These are phyloP conservation scores for Eciton burchellii DNA, from an alignment of 1,140 invertebrate species.

Conservation along the genomic window DNA sequence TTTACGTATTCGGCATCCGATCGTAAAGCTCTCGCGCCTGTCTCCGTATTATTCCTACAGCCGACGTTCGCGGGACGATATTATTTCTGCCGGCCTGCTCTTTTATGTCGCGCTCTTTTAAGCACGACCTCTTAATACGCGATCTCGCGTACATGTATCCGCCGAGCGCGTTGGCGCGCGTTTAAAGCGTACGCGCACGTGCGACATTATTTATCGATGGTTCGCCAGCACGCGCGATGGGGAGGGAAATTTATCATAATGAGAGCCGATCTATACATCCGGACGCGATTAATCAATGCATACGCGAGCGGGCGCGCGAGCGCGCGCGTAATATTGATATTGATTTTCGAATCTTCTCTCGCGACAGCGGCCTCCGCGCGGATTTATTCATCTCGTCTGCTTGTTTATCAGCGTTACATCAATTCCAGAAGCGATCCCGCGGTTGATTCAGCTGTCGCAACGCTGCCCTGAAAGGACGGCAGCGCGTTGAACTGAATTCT, in stretches of 20 bases:
- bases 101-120: slow-evolving; percentile 13
- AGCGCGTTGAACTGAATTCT: too few relatives aligned
- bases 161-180: background rate
- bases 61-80: slow-evolving; percentile 12
- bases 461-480: too few relatives aligned
- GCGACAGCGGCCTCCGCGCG: too few relatives aligned
- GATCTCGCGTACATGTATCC: background rate
- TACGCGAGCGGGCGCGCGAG: too few relatives aligned
- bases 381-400: too few relatives aligned
- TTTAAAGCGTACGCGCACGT: slow-evolving; percentile 38
- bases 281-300: background rate
- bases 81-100: slow-evolving; percentile 13
- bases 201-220: slow-evolving; percentile 56
- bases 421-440: background rate
- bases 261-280: background rate
- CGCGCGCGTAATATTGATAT: too few relatives aligned
- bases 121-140: background rate
- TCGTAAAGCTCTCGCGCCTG: slow-evolving; percentile 5
- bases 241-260: slow-evolving; percentile 37
- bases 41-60: slow-evolving; percentile 39
- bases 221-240: background rate
- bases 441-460: too few relatives aligned
- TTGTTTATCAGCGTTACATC: too few relatives aligned
- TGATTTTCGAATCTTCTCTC: background rate
- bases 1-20: background rate